Evolutionary conservation across 1,140 invertebrate species (phyloP).

Genomic region (Anastatus disparis): DNA sequence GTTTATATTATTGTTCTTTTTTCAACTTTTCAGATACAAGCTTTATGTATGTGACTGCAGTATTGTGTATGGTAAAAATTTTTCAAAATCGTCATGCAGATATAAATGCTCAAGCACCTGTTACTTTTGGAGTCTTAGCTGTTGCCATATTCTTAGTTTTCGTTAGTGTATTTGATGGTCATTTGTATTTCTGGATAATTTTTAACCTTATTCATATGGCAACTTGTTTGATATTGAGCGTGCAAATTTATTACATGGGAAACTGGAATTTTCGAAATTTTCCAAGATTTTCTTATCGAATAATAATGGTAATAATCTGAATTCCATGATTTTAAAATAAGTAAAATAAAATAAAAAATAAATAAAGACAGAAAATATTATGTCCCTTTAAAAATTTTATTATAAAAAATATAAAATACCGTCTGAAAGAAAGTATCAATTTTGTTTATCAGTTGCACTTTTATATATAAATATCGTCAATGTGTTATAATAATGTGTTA

Average conservation of each 20-base stretch:
- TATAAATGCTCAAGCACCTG: slow-evolving; percentile 87
- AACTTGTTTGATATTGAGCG: slow-evolving; percentile 76
- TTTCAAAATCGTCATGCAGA: slow-evolving; percentile 92
- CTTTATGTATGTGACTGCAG: slow-evolving; percentile 92
- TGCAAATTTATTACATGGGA: slow-evolving; percentile 90
- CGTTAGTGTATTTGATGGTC: slow-evolving; percentile 81
- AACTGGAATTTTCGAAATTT: slow-evolving; percentile 79
- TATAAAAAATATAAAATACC: too few species aligned
- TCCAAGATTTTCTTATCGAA: slow-evolving; percentile 58
- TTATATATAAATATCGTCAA: too few species aligned
- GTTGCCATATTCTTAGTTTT: slow-evolving; percentile 84
- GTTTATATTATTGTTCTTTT: background rate
- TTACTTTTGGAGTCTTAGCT: slow-evolving; percentile 82
- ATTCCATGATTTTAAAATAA: slow-evolving; percentile 8
- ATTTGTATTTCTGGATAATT: slow-evolving; percentile 78
- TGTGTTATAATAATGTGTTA: too few species aligned
- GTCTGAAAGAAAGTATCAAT: too few species aligned
- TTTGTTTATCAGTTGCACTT: too few species aligned
- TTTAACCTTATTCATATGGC: slow-evolving; percentile 80
- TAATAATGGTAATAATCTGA: slow-evolving; percentile 52
- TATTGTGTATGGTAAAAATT: slow-evolving; percentile 89
- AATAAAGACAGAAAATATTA: too few species aligned
- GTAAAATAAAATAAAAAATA: slow-evolving; percentile 14
- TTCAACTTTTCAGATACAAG: slow-evolving; percentile 79
- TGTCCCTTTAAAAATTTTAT: too few species aligned